Conservation (phyloP, 2,113 vertebrate genomes). For the Dicrurus megarhynchus region DNA sequence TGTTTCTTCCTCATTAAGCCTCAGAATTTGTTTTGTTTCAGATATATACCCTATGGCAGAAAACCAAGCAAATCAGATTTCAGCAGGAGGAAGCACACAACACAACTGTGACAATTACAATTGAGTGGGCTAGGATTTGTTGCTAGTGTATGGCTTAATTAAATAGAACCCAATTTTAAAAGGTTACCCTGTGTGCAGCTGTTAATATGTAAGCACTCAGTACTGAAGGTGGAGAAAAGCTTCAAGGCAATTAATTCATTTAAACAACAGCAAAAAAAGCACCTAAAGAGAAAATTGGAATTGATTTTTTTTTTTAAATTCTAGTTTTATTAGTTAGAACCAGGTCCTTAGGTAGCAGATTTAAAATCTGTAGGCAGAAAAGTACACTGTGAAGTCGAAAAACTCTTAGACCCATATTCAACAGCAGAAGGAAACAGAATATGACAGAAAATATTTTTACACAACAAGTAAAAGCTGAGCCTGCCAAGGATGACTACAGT, state of each 20-base stretch:
- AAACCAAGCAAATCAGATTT: conserved; percentile 44
- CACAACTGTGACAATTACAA: conserved; percentile 14
- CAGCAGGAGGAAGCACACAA: background rate
- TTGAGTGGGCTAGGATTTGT: background rate
- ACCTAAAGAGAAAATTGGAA: background rate
- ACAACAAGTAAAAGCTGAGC: background rate
- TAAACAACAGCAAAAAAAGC: background rate
- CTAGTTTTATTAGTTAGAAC: background rate
- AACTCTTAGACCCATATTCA: background rate
- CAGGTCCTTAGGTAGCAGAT: background rate
- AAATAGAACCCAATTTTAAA: conserved; percentile 45
- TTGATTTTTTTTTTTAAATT: background rate
- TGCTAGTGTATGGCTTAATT: conserved; percentile 10
- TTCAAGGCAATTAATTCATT: background rate
- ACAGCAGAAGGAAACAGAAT: background rate
- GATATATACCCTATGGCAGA: conserved; percentile 15
- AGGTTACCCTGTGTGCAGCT: conserved; percentile 13
- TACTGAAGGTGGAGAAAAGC: background rate
- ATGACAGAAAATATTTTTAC: conserved; percentile 35
- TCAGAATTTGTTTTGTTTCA: background rate
- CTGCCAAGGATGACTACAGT: conserved; percentile 41
- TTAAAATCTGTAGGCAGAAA: background rate
- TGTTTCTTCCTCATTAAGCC: background rate
- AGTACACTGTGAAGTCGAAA: background rate
- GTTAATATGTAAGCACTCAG: background rate